Percentiles rank a stretch among this genome's conserved stretches.
Conservation (phyloP, 2,888 invertebrate species). For the Volucella zonaria region DNA sequence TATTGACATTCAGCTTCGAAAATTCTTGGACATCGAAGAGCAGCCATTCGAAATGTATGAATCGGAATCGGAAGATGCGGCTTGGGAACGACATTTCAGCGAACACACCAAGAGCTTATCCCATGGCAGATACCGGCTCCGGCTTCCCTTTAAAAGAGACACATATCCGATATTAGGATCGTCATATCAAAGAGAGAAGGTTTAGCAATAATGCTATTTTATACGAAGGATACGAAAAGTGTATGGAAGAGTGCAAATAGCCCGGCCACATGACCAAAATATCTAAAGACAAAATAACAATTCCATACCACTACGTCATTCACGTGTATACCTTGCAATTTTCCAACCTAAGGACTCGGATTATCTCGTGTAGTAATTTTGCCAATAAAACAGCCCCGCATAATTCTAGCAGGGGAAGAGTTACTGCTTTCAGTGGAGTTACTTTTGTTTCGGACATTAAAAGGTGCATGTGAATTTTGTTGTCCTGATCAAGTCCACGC, state of each 20-base stretch:
- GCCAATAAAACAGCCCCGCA: too few relatives aligned
- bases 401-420: too few relatives aligned
- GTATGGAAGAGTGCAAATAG: background rate
- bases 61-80: background rate
- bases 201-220: background rate
- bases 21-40: conserved; percentile 9
- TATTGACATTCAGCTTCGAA: background rate
- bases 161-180: conserved; percentile 45
- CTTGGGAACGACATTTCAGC: conserved; percentile 6
- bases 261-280: background rate
- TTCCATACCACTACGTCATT: background rate
- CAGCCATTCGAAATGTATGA: background rate
- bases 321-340: too few relatives aligned
- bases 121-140: background rate
- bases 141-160: background rate
- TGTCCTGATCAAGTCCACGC: too few relatives aligned
- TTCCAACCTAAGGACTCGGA: too few relatives aligned
- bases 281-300: too few relatives aligned
- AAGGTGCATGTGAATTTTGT: too few relatives aligned
- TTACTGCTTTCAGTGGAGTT: too few relatives aligned
- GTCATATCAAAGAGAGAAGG: background rate
- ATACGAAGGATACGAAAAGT: too few relatives aligned
- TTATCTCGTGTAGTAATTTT: too few relatives aligned
- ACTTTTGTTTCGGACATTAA: too few relatives aligned
- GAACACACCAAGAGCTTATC: background rate